Evolutionary conservation across 2,888 invertebrate species (phyloP).

Genomic region (Scaptomyza caliginosa): DNA sequence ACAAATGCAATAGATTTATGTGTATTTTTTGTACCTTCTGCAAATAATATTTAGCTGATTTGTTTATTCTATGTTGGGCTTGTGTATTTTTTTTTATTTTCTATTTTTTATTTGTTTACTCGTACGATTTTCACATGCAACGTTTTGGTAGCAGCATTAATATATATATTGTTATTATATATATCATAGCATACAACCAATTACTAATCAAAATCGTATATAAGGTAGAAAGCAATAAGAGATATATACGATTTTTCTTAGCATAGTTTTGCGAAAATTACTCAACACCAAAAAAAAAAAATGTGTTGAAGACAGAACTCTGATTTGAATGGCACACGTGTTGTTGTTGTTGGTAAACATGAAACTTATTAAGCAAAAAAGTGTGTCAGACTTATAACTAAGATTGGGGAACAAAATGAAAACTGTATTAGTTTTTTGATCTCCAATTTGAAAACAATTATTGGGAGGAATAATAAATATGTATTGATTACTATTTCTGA

Average conservation of each 20-base stretch:
- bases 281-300: slow-evolving; percentile 35
- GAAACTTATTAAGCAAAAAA: slow-evolving; percentile 1
- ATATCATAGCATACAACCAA: slow-evolving; percentile 4
- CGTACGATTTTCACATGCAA: slow-evolving; percentile 63
- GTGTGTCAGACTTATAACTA: neutral
- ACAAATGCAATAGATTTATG: neutral
- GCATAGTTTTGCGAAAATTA: slow-evolving; percentile 50
- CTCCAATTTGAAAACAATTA: slow-evolving; percentile 24
- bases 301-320: slow-evolving; percentile 12
- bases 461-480: too few relatives aligned
- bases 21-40: neutral
- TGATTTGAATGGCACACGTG: slow-evolving; percentile 56
- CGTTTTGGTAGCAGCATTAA: too few relatives aligned
- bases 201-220: slow-evolving; percentile 32
- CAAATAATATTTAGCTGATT: slow-evolving; percentile 25
- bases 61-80: slow-evolving; percentile 36
- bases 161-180: neutral
- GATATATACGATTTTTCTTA: slow-evolving; percentile 41
- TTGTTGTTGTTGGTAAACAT: neutral
- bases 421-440: neutral
- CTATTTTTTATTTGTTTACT: neutral
- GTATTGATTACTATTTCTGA: neutral
- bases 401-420: neutral
- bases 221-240: slow-evolving; percentile 3
- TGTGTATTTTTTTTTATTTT: neutral